phyloP scores from a whole-genome alignment of 2,888 invertebrate species.

The Unio delphinus region DNA sequence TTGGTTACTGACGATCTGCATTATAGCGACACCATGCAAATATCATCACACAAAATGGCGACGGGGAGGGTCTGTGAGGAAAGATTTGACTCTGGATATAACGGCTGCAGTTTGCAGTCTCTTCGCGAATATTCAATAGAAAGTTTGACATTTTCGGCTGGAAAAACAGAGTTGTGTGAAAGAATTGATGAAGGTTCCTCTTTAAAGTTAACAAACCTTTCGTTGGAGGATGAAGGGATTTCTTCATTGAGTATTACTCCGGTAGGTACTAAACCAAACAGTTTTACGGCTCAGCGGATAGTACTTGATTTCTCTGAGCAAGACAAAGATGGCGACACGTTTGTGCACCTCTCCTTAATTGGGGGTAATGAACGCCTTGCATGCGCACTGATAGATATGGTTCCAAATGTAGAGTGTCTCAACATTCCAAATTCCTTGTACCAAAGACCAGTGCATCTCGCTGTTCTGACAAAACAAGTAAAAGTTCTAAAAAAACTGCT shows the following conservation, averaged over 20 bases:
- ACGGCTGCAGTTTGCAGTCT: constrained; percentile 1
- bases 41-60: too few relatives aligned
- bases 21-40: too few relatives aligned
- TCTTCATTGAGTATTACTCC: not conserved
- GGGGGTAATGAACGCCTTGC: constrained; percentile 10
- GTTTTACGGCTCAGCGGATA: not conserved
- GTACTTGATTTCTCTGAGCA: constrained; percentile 16
- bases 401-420: constrained; percentile 6
- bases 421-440: constrained; percentile 22
- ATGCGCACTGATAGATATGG: constrained; percentile 20
- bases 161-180: too few relatives aligned
- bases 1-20: too few relatives aligned
- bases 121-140: too few relatives aligned
- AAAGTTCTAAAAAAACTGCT: constrained; percentile 14
- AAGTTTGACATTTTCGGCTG: too few relatives aligned
- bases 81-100: constrained; percentile 17
- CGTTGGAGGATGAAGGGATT: not conserved
- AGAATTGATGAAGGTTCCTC: too few relatives aligned
- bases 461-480: constrained; percentile 20
- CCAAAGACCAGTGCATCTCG: constrained; percentile 25
- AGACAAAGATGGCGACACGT: constrained; percentile 41
- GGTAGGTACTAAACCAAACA: not conserved
- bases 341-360: constrained; percentile 38
- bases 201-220: too few relatives aligned
- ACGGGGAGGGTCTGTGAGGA: constrained; percentile 15